Conservation (phyloP, 1,140 invertebrate species). For the Cyphomyrmex costatus region DNA sequence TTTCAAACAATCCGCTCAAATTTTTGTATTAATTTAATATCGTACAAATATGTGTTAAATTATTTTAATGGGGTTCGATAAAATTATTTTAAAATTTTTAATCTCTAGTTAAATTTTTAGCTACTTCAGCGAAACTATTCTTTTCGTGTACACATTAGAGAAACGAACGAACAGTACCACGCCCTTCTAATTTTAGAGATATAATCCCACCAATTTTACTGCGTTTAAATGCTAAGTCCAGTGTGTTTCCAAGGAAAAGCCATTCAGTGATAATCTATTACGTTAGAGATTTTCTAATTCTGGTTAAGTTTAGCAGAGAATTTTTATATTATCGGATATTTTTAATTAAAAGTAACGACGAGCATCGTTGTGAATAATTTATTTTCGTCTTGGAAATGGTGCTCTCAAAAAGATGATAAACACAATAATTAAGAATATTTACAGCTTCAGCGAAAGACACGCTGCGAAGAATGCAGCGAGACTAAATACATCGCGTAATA, state of each 20-base stretch:
- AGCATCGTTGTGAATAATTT: conserved; percentile 25
- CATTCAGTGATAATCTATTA: neutral
- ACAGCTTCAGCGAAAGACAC: neutral
- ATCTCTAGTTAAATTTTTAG: too few species aligned
- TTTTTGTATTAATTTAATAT: too few species aligned
- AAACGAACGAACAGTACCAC: neutral
- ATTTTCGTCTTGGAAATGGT: neutral
- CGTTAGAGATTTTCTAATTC: conserved; percentile 12
- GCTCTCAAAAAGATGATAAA: conserved; percentile 29
- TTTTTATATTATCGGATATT: neutral
- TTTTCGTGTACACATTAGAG: too few species aligned
- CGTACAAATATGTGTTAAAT: too few species aligned
- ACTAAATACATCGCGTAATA: neutral
- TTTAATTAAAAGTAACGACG: neutral
- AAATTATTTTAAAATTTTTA: too few species aligned
- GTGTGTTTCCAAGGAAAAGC: neutral
- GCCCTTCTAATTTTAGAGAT: neutral
- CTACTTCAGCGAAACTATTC: too few species aligned
- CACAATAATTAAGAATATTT: conserved; percentile 11
- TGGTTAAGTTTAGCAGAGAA: neutral
- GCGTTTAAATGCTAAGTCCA: neutral
- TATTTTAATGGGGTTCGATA: too few species aligned
- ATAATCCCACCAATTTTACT: neutral
- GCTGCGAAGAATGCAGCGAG: neutral
- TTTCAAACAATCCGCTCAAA: too few species aligned